Conservation (phyloP, 2,888 invertebrate genomes). For the Mactromeris polynyma region DNA sequence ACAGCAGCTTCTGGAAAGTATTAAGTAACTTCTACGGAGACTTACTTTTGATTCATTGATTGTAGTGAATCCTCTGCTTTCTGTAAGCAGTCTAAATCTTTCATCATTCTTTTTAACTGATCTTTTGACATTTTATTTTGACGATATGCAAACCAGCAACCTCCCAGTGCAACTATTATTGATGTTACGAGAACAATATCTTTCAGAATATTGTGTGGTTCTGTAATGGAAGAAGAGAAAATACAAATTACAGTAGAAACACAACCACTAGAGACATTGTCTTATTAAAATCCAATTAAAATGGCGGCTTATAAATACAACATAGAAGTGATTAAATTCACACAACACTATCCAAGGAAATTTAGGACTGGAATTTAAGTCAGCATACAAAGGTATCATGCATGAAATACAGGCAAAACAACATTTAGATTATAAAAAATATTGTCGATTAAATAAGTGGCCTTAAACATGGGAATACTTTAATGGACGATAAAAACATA, state of each 20-base stretch:
- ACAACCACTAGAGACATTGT: background rate
- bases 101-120: constrained; percentile 95
- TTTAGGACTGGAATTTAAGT: no score
- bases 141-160: constrained; percentile 96
- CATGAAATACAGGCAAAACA: no score
- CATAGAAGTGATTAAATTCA: background rate
- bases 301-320: no score
- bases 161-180: constrained; percentile 94
- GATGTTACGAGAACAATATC: constrained; percentile 95
- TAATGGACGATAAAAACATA: background rate
- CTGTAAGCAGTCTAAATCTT: constrained; percentile 87
- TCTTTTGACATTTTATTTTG: constrained; percentile 96
- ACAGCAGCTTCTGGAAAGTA: no score
- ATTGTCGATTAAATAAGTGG: no score
- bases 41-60: constrained; percentile 91
- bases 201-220: constrained; percentile 94
- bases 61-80: constrained; percentile 95
- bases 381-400: no score
- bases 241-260: background rate
- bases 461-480: no score
- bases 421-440: no score
- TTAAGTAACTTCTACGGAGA: no score
- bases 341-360: background rate
- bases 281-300: no score
- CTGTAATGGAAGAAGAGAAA: constrained; percentile 88